These are phyloP conservation scores for Amazona guildingii DNA, from an alignment of 2,113 vertebrate species.

Conservation along the genomic window DNA sequence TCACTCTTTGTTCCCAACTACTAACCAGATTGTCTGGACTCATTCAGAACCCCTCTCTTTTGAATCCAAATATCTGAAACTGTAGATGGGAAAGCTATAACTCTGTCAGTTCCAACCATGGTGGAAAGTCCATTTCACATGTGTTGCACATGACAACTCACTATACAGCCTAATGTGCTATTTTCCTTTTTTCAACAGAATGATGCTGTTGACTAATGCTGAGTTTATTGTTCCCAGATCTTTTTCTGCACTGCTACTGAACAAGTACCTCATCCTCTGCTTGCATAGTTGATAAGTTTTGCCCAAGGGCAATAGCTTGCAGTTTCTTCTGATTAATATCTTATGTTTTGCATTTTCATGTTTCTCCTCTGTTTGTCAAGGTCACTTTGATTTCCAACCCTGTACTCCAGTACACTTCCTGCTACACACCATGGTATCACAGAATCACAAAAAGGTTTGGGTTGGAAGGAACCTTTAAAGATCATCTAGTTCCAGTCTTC, in stretches of 20 bases:
- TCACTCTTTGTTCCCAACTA: background rate
- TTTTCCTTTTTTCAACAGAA: background rate
- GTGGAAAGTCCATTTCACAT: background rate
- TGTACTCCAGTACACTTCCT: background rate
- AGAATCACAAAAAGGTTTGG: background rate
- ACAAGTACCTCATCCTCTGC: background rate
- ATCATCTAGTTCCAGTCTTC: background rate
- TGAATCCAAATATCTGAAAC: background rate
- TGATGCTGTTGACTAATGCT: background rate
- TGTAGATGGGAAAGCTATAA: background rate
- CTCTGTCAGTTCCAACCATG: background rate
- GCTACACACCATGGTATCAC: accelerated
- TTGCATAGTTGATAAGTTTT: background rate
- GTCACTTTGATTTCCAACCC: background rate
- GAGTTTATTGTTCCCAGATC: background rate
- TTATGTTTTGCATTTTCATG: background rate
- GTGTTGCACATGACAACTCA: background rate
- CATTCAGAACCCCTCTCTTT: background rate
- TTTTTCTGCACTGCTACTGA: background rate
- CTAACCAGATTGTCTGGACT: background rate
- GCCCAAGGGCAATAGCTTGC: background rate
- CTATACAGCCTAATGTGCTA: background rate
- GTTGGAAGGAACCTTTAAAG: background rate
- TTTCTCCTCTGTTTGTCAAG: background rate
- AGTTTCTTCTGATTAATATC: background rate